A percentile compares a stretch with the other conserved stretches of the same genome.
Evolutionary conservation across 2,888 invertebrate species (phyloP).

Genomic region (Leptodirus hochenwartii): DNA sequence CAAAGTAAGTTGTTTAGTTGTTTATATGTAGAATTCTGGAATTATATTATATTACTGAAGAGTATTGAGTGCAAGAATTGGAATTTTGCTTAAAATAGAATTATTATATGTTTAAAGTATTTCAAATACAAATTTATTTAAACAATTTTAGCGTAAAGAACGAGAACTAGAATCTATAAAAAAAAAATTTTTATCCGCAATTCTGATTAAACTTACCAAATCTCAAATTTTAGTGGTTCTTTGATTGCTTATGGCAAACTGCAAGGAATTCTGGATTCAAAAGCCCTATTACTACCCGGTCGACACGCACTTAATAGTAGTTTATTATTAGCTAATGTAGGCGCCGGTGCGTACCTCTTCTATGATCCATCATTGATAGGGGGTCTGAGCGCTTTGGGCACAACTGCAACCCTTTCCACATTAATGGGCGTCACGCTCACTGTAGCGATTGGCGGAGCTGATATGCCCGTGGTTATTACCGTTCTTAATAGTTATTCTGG

Average conservation of each 20-base stretch:
- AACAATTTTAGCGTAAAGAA: too few relatives aligned
- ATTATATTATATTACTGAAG: slow-evolving; percentile 1
- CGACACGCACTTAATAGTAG: slow-evolving; percentile 58
- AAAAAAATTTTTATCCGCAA: too few relatives aligned
- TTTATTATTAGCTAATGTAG: slow-evolving; percentile 49
- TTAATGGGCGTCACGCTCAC: slow-evolving; percentile 77
- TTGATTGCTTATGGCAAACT: slow-evolving; percentile 81
- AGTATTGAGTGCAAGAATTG: too few relatives aligned
- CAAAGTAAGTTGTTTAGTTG: too few relatives aligned
- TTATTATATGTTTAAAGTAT: too few relatives aligned
- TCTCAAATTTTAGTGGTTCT: slow-evolving; percentile 44
- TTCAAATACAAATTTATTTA: too few relatives aligned
- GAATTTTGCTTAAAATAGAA: too few relatives aligned
- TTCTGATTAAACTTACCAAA: too few relatives aligned
- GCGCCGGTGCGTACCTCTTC: slow-evolving; percentile 52
- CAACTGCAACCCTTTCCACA: slow-evolving; percentile 59
- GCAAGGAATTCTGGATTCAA: slow-evolving; percentile 61
- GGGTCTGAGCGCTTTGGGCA: slow-evolving; percentile 54
- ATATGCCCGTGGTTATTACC: slow-evolving; percentile 67
- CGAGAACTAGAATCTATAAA: too few relatives aligned
- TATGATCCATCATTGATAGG: slow-evolving; percentile 43
- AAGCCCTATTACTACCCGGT: slow-evolving; percentile 67
- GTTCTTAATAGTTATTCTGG: slow-evolving; percentile 85
- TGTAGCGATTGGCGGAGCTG: slow-evolving; percentile 67
- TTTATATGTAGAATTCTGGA: slow-evolving; percentile 1